Conservation (phyloP, 2,888 invertebrate species). For the Petrolisthes manimaculis region DNA sequence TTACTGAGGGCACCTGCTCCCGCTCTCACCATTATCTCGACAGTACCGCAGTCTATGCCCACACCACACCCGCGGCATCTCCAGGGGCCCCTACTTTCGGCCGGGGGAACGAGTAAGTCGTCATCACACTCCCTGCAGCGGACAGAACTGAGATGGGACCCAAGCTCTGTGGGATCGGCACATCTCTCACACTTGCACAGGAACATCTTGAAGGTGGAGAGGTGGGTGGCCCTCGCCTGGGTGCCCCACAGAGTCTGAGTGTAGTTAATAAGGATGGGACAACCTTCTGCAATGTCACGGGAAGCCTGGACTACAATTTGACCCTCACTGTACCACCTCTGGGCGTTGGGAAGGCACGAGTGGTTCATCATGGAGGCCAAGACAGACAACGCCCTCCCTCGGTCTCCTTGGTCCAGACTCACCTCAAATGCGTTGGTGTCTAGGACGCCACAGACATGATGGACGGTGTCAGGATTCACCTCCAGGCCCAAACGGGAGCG, state of each 20-base stretch:
- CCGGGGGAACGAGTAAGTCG: conserved; percentile 9
- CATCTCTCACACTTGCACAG: conserved; percentile 57
- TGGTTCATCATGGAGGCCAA: conserved; percentile 59
- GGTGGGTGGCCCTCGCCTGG: conserved; percentile 42
- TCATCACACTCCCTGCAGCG: conserved; percentile 15
- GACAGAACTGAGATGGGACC: conserved; percentile 37
- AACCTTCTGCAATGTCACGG: conserved; percentile 37
- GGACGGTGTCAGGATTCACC: conserved; percentile 38
- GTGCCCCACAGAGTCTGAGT: conserved; percentile 59
- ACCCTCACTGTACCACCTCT: conserved; percentile 56
- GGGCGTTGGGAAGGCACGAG: conserved; percentile 59
- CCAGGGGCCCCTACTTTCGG: neutral
- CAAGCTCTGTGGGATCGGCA: conserved; percentile 59
- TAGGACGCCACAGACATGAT: conserved; percentile 60
- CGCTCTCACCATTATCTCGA: conserved; percentile 35
- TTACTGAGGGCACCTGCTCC: conserved; percentile 6
- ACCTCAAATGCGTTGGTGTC: conserved; percentile 65
- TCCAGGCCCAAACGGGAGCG: conserved; percentile 13
- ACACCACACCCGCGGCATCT: conserved; percentile 20
- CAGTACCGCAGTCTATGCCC: neutral
- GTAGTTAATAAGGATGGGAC: conserved; percentile 47
- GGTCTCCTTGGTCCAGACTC: neutral
- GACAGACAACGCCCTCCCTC: conserved; percentile 43
- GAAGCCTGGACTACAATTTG: conserved; percentile 42
- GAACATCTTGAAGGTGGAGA: conserved; percentile 59